phyloP scores from a whole-genome alignment of 2,888 invertebrate genomes.

The Melanargia galathea region DNA sequence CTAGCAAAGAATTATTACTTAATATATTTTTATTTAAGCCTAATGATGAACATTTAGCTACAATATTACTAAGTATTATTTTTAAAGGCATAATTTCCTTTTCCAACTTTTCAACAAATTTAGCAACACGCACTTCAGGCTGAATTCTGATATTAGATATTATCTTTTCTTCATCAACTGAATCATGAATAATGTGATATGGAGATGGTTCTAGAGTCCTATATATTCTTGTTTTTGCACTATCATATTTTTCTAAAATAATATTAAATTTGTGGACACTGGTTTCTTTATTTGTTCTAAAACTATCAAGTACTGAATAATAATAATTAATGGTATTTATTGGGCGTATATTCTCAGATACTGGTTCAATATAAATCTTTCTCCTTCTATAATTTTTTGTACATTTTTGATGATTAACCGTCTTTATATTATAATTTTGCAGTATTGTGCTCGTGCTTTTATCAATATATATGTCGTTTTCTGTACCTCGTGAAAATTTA shows the following conservation, averaged over 20 bases:
- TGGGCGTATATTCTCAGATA: not conserved
- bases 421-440: conserved; percentile 25
- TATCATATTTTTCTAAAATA: conserved; percentile 11
- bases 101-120: conserved; percentile 59
- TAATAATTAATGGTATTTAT: not conserved
- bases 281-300: not conserved
- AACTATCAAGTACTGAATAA: not conserved
- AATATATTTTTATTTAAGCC: conserved; percentile 44
- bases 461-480: conserved; percentile 33
- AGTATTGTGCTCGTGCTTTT: conserved; percentile 42
- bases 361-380: not conserved
- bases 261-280: no score
- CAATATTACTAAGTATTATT: conserved; percentile 58
- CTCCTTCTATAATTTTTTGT: not conserved
- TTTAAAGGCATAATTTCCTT: conserved; percentile 65
- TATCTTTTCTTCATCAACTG: conserved; percentile 15
- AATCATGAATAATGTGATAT: not conserved
- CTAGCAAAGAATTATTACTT: conserved; percentile 22
- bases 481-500: conserved; percentile 19
- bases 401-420: not conserved
- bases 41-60: conserved; percentile 56
- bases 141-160: conserved; percentile 43
- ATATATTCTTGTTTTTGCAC: conserved; percentile 10
- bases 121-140: conserved; percentile 57
- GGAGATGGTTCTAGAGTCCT: not conserved